These are phyloP conservation scores for Orthosia gracilis DNA, from an alignment of 2,888 invertebrate genomes.

Conservation along the genomic window DNA sequence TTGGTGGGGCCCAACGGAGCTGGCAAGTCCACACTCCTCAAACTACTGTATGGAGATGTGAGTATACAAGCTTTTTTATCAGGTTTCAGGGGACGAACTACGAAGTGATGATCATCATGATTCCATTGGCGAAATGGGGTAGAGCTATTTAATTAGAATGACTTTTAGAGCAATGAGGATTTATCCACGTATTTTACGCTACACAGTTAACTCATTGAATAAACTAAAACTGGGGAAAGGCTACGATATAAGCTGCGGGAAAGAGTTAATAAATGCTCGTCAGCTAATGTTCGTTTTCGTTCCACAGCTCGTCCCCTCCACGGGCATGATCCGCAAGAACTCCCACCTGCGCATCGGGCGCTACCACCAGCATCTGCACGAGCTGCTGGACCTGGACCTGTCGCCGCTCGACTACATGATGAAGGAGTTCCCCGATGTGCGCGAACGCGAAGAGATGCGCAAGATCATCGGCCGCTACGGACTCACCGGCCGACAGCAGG, in stretches of 20 bases:
- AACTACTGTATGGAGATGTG: slow-evolving; percentile 98
- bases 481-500: slow-evolving; percentile 98
- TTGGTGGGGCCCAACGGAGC: slow-evolving; percentile 99
- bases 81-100: no score
- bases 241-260: neutral
- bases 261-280: neutral
- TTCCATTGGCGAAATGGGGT: no score
- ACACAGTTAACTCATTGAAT: no score
- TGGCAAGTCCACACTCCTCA: slow-evolving; percentile 99
- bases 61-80: slow-evolving; percentile 75
- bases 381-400: slow-evolving; percentile 97
- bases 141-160: no score
- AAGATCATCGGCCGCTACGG: slow-evolving; percentile 99
- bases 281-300: neutral
- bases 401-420: slow-evolving; percentile 99
- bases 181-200: no score
- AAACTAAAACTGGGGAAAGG: no score
- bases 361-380: slow-evolving; percentile 99
- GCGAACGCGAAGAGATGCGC: slow-evolving; percentile 99
- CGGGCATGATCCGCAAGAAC: slow-evolving; percentile 99
- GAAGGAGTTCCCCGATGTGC: slow-evolving; percentile 98
- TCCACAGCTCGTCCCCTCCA: slow-evolving; percentile 95
- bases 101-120: no score
- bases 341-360: slow-evolving; percentile 99
- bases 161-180: no score